Evolutionary conservation across 2,113 vertebrate genomes (phyloP).

Genomic region (Megaceryle torquata): DNA sequence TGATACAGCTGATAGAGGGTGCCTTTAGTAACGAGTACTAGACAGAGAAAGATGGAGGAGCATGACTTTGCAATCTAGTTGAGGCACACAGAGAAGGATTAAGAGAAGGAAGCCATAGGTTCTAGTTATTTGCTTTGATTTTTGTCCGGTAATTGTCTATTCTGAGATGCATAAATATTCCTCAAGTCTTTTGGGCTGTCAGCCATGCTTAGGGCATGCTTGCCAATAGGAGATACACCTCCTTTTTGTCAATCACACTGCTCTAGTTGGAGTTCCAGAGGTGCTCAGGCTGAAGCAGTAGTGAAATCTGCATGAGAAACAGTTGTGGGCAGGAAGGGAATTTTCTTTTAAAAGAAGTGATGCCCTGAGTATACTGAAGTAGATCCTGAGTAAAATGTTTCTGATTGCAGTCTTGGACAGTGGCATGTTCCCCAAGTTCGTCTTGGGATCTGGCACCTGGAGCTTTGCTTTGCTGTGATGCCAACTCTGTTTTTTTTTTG

Average conservation of each 20-base stretch:
- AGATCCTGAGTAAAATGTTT: background rate
- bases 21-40: background rate
- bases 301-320: background rate
- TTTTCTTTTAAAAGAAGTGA: background rate
- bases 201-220: background rate
- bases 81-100: background rate
- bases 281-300: background rate
- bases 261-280: background rate
- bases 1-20: rapidly evolving
- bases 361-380: background rate
- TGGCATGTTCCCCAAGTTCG: background rate
- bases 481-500: background rate
- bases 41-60: background rate
- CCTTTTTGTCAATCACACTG: background rate
- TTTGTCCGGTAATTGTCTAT: background rate
- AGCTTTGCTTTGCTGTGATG: background rate
- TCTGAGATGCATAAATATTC: background rate
- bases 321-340: background rate
- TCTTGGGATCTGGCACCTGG: background rate
- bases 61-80: background rate
- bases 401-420: background rate
- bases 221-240: background rate
- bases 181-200: background rate
- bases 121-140: background rate
- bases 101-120: background rate